Evolutionary conservation across 2,797 vertebrate genomes (phyloP).

Genomic region (Echiichthys vipera): DNA sequence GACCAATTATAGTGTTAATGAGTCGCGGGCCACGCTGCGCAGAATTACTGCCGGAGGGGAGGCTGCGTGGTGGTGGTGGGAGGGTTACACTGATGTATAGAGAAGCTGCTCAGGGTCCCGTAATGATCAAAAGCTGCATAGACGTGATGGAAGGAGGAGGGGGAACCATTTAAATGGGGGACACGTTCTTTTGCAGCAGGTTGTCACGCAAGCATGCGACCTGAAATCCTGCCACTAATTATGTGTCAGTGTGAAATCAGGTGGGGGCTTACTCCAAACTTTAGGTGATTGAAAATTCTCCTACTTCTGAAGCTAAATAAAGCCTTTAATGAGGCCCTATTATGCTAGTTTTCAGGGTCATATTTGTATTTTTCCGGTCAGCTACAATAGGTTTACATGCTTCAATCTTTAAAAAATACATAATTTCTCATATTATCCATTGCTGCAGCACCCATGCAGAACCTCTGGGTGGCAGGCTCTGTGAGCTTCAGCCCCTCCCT

Average conservation of each 20-base stretch:
- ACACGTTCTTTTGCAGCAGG: neutral
- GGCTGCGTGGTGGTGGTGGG: neutral
- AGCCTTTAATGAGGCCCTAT: no score
- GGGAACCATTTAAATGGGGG: neutral
- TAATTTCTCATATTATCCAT: no score
- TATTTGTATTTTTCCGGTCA: no score
- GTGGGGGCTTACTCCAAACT: neutral
- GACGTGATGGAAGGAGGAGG: neutral
- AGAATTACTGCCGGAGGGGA: conserved; percentile 43
- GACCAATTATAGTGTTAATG: conserved; percentile 68
- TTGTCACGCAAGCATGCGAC: conserved; percentile 30
- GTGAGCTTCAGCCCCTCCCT: no score
- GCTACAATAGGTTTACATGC: no score
- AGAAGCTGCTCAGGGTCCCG: neutral
- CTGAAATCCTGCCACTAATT: neutral
- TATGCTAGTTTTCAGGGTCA: no score
- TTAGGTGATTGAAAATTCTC: no score
- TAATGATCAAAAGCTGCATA: conserved; percentile 15
- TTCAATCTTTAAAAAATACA: no score
- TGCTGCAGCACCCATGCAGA: no score
- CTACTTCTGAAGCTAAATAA: no score
- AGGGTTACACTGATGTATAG: neutral
- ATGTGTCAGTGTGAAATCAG: neutral
- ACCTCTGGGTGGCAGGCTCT: no score
- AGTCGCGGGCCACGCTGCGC: conserved; percentile 44